These are phyloP conservation scores for Cyprinodon tularosa DNA, from an alignment of 2,113 vertebrate species.

Conservation along the genomic window DNA sequence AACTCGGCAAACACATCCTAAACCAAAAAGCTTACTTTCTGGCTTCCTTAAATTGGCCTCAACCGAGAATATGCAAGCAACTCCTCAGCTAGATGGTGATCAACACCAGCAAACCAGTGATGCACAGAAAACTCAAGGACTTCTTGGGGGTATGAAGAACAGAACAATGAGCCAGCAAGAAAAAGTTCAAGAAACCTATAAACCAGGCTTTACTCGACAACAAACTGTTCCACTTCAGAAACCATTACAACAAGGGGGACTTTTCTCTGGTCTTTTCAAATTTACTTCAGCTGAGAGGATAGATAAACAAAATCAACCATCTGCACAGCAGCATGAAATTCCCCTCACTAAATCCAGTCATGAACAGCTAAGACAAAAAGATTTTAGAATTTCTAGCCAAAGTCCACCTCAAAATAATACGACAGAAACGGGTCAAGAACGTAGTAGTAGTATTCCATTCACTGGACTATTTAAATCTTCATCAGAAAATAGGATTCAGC, in stretches of 20 bases:
- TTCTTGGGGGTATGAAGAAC: constrained; percentile 21
- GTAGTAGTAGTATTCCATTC: constrained; percentile 46
- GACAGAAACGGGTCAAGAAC: constrained; percentile 43
- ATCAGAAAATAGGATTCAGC: constrained; percentile 67
- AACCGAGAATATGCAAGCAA: constrained; percentile 58
- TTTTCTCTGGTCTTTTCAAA: constrained; percentile 79
- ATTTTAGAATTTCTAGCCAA: constrained; percentile 16
- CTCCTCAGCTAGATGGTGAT: constrained; percentile 28
- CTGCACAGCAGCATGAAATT: constrained; percentile 33
- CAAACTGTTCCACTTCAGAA: constrained; percentile 60
- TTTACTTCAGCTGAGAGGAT: constrained; percentile 72
- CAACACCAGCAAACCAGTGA: constrained; percentile 28
- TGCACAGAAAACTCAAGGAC: constrained; percentile 30
- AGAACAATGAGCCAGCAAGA: constrained; percentile 28
- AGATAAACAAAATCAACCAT: constrained; percentile 36
- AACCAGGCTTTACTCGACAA: constrained; percentile 52
- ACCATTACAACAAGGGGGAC: constrained; percentile 53
- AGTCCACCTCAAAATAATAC: constrained; percentile 37
- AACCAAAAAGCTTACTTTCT: constrained; percentile 74
- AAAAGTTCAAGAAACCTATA: constrained; percentile 45
- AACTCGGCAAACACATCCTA: constrained; percentile 47
- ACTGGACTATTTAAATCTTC: constrained; percentile 76
- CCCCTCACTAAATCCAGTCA: constrained; percentile 38
- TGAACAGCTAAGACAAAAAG: constrained; percentile 32
- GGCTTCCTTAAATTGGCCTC: constrained; percentile 68